Percentiles rank a stretch among this genome's conserved stretches.
These are phyloP conservation scores for Hermodice carunculata DNA, from an alignment of 2,888 invertebrate genomes.

Conservation along the genomic window DNA sequence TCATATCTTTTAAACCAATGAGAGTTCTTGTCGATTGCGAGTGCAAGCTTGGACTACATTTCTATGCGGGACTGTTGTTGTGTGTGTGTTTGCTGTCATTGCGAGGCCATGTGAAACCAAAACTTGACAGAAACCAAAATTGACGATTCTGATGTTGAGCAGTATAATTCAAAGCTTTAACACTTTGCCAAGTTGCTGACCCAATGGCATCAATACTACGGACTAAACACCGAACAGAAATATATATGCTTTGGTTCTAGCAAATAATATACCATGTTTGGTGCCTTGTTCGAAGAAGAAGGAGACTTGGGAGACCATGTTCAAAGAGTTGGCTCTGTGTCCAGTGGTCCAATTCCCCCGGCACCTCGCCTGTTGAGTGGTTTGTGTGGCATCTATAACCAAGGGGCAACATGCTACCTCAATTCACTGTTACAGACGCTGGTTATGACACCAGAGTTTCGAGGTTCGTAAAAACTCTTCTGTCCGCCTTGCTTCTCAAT, in stretches of 20 bases:
- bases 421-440: constrained; percentile 69
- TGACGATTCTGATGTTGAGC: no score
- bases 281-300: constrained; percentile 14
- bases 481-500: background rate
- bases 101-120: no score
- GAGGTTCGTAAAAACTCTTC: constrained; percentile 60
- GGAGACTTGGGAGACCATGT: background rate
- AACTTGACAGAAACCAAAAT: no score
- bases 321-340: background rate
- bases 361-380: constrained; percentile 22
- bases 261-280: constrained; percentile 18
- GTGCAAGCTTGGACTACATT: no score
- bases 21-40: no score
- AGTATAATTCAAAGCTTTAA: no score
- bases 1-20: no score
- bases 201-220: no score
- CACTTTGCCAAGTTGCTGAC: no score
- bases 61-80: no score
- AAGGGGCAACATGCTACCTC: constrained; percentile 70
- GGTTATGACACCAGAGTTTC: constrained; percentile 69
- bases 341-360: constrained; percentile 7
- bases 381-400: constrained; percentile 65
- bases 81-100: no score
- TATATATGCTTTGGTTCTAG: constrained; percentile 5
- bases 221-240: no score